Percentiles rank a stretch among this genome's conserved stretches.
phyloP scores from a whole-genome alignment of 2,888 invertebrate species.

The Andrena chrysosceles region DNA sequence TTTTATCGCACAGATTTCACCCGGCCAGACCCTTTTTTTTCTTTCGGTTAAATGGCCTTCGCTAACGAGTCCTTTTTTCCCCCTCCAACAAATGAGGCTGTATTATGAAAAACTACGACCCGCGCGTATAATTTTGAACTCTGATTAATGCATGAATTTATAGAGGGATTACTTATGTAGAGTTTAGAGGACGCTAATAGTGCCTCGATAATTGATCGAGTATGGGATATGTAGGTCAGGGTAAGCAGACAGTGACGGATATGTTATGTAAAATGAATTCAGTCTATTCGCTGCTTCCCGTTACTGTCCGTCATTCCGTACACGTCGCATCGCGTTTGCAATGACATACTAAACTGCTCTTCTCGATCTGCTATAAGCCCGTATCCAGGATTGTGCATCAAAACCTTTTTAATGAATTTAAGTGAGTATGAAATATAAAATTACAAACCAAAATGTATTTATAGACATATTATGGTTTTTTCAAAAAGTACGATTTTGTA shows the following conservation, averaged over 20 bases:
- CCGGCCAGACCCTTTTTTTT: conserved; percentile 11
- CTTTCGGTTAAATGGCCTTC: conserved; percentile 8
- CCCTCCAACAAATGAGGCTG: background rate
- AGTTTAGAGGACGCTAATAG: conserved; percentile 21
- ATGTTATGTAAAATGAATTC: conserved; percentile 42
- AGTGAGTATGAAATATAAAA: background rate
- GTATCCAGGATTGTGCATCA: background rate
- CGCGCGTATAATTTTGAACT: background rate
- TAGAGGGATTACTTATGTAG: background rate
- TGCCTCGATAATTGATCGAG: conserved; percentile 33
- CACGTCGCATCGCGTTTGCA: background rate
- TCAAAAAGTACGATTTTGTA: background rate
- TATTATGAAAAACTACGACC: background rate
- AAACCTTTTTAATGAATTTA: too few species aligned
- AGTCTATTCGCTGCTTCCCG: conserved; percentile 14
- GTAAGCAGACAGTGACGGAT: conserved; percentile 13
- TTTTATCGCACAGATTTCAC: conserved; percentile 59
- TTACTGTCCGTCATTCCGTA: background rate
- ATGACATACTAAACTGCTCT: background rate
- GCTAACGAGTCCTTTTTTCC: conserved; percentile 1
- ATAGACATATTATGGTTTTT: too few species aligned
- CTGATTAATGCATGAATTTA: background rate
- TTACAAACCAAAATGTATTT: too few species aligned
- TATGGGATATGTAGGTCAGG: conserved; percentile 39
- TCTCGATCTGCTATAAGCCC: background rate